Base-by-base conservation (phyloP, 37 sponge, comb jelly and placozoan genomes). In the Axinella damicornis region DNA sequence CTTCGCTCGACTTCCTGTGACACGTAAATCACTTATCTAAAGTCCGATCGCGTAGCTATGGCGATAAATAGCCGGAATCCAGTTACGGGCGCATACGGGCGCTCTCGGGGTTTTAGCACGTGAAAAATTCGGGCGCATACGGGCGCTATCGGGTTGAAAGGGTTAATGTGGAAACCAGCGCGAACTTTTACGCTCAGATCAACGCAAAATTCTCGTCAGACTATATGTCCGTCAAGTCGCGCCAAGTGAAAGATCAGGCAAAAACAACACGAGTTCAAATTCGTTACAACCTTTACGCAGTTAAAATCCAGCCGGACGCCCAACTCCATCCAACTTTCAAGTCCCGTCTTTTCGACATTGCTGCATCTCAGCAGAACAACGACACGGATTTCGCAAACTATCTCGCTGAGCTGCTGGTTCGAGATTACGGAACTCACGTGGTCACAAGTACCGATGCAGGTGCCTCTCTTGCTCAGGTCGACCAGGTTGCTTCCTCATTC, bases 201-300 rank as follows among this genome's bases (percentile, higher is more conserved):
- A 82, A 87, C 73, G 90, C 83, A 18, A 86, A 86, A 32, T 93
- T 93, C 41, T 88, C 86, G 1, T 16, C 37, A 6, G 87, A 78
- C 20, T 89, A 89, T 52, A 64, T 65, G 32, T 33, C 35, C 2
- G 77, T 86, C 53, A 89, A 86, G 55, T 36, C 76, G 20, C 85
- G 79, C 40, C 57, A 71, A 39, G 22, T 69, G 33, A 86, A 85
- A 41, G 74, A 86, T 24, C 27, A 76, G 15, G 67, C 91, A 1
- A 37, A 53, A 13, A 67, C 81, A 13, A 78, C 94, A 13, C 78
- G 94, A 12, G 73, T 77, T 56, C 85, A 94, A 53, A 65, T 90
- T 31, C 54, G 88, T 13, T 71, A 87, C 41, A 61, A 56, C 11
- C 84, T 79, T 69, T 94, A 87, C 66, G 56, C 57, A 1, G 53